Conservation (phyloP, 2,888 invertebrate genomes). For the Parasteatoda lunata region DNA sequence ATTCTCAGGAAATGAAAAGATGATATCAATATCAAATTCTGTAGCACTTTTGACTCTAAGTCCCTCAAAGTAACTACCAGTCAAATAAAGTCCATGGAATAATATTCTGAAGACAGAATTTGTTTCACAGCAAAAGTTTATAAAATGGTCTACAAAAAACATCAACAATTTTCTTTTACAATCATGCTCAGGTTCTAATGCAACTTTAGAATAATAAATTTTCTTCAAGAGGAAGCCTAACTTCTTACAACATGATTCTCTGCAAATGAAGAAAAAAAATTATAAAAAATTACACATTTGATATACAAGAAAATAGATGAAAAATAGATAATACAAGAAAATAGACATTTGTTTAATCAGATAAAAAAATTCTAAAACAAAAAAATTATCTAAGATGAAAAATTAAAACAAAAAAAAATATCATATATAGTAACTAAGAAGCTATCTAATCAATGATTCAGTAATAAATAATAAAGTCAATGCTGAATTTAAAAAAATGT, state of each 20-base stretch:
- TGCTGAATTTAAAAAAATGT: too few relatives aligned
- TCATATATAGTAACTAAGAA: too few relatives aligned
- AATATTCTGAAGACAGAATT: conserved; percentile 47
- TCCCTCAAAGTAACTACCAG: conserved; percentile 70
- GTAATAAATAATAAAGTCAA: too few relatives aligned
- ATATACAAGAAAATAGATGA: not conserved
- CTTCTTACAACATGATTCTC: not conserved
- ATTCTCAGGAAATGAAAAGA: conserved; percentile 39
- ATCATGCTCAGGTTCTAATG: conserved; percentile 24
- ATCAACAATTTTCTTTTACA: conserved; percentile 22
- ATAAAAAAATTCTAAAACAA: too few relatives aligned
- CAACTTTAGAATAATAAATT: conserved; percentile 39
- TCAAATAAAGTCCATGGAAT: conserved; percentile 60
- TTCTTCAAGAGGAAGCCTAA: conserved; percentile 24
- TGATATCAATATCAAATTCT: conserved; percentile 70
- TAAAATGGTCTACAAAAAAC: conserved; percentile 24
- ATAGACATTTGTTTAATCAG: too few relatives aligned
- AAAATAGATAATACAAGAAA: not conserved
- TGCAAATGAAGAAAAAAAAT: conserved; percentile 16
- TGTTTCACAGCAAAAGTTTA: conserved; percentile 6
- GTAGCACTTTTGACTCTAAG: conserved; percentile 66
- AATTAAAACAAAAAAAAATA: too few relatives aligned
- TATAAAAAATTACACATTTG: too few relatives aligned
- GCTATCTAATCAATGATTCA: too few relatives aligned
- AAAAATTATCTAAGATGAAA: too few relatives aligned